A percentile compares a stretch with the other conserved stretches of the same genome.
phyloP scores from a whole-genome alignment of 2,888 invertebrate species.

The Strigamia crassipes region DNA sequence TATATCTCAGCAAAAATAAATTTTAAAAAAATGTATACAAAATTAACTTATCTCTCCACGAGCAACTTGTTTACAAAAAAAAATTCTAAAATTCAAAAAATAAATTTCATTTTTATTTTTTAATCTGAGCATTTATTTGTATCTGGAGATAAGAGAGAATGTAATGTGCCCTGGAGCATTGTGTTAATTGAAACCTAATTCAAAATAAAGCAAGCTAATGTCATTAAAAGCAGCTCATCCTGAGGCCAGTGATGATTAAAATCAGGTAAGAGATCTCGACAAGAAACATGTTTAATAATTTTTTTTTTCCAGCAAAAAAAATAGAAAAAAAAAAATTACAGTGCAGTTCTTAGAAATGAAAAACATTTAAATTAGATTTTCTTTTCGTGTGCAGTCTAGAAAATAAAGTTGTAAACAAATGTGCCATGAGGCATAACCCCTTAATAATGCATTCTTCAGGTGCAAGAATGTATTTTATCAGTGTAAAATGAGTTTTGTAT shows the following conservation, averaged over 20 bases:
- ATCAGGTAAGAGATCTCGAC: background rate
- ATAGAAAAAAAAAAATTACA: no score
- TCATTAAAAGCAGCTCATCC: slow-evolving; percentile 44
- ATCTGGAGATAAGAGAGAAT: background rate
- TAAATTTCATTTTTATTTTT: background rate
- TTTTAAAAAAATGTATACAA: background rate
- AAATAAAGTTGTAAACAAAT: no score
- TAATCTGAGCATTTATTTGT: background rate
- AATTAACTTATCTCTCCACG: background rate
- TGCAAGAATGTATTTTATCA: no score
- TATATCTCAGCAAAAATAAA: background rate
- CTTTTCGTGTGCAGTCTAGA: no score
- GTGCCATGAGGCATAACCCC: no score
- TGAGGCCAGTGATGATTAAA: slow-evolving; percentile 1
- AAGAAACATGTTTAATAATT: background rate
- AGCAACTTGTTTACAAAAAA: background rate
- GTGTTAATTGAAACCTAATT: slow-evolving; percentile 47
- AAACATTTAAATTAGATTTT: no score
- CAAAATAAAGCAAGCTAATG: slow-evolving; percentile 47
- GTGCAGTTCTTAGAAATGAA: no score
- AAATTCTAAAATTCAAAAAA: no score
- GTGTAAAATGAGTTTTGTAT: no score
- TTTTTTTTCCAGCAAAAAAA: background rate
- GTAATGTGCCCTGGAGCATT: background rate
- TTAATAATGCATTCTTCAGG: no score